These are phyloP conservation scores for Thera obeliscata DNA, from an alignment of 2,888 invertebrate genomes.

Conservation along the genomic window DNA sequence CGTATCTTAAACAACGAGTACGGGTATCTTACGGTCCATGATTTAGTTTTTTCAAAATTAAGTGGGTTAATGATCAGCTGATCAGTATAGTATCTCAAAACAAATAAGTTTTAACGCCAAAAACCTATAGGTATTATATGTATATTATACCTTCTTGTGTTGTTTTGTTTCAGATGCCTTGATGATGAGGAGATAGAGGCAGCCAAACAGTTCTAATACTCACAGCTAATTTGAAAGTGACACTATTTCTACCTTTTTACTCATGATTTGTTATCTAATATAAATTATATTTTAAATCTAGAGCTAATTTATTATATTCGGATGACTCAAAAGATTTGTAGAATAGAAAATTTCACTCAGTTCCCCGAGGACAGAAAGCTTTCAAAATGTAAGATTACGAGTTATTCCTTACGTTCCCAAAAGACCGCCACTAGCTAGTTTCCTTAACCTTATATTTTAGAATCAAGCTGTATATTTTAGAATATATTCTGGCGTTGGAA, in stretches of 20 bases:
- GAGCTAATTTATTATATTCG: background rate
- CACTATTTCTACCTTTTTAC: background rate
- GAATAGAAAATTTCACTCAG: slow-evolving; percentile 4
- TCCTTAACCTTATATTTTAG: slow-evolving; percentile 39
- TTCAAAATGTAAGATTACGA: slow-evolving; percentile 33
- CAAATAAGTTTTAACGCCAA: no score
- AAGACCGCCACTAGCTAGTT: slow-evolving; percentile 36
- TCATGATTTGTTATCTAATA: slow-evolving; percentile 1
- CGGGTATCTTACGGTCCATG: no score
- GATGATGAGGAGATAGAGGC: slow-evolving; percentile 17
- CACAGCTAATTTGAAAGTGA: background rate
- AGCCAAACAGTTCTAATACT: slow-evolving; percentile 11
- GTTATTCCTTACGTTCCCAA: slow-evolving; percentile 36
- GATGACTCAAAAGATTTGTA: background rate
- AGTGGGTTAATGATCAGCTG: no score
- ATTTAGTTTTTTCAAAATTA: no score
- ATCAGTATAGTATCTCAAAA: no score
- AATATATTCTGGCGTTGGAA: slow-evolving; percentile 53
- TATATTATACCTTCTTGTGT: no score
- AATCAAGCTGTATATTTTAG: slow-evolving; percentile 43
- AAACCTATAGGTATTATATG: no score
- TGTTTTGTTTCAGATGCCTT: slow-evolving; percentile 23
- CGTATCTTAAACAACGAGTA: no score
- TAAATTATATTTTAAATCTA: background rate
- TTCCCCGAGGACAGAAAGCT: slow-evolving; percentile 27